phyloP scores from a whole-genome alignment of 2,888 invertebrate species.

The Drosophila nr. perissopoda region DNA sequence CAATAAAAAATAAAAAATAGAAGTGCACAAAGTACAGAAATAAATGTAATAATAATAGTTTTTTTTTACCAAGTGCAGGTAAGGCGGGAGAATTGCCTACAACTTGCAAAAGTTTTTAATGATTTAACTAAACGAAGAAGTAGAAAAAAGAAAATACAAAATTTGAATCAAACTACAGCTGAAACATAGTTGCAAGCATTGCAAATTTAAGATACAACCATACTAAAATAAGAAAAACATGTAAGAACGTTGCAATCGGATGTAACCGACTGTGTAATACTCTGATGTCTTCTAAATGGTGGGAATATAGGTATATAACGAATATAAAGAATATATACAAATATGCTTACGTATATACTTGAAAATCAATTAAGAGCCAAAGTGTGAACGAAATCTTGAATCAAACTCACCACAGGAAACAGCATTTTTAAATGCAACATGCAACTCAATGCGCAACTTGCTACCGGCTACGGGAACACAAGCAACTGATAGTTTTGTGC shows the following conservation, averaged over 20 bases:
- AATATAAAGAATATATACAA: neutral
- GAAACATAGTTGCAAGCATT: conserved; percentile 15
- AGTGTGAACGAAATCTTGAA: conserved; percentile 28
- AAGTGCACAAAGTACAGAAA: conserved; percentile 62
- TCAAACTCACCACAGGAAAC: conserved; percentile 20
- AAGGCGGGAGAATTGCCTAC: neutral
- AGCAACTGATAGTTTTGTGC: conserved; percentile 1
- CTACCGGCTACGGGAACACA: neutral
- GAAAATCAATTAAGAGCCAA: conserved; percentile 26
- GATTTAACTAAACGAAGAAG: conserved; percentile 15
- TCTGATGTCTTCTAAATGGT: neutral
- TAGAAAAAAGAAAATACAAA: conserved; percentile 18
- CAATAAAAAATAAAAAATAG: conserved; percentile 4
- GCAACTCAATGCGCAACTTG: neutral
- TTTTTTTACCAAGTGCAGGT: conserved; percentile 19
- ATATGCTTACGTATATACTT: conserved; percentile 1
- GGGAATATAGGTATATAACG: neutral
- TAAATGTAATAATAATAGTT: conserved; percentile 37
- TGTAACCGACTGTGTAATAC: neutral
- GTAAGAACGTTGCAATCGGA: conserved; percentile 3
- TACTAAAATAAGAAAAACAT: conserved; percentile 12
- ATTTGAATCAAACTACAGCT: conserved; percentile 23
- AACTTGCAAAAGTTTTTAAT: conserved; percentile 17
- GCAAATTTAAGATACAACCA: conserved; percentile 20
- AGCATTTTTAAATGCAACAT: conserved; percentile 6